Conservation (phyloP, 2,888 invertebrate species). For the Busseola fusca region DNA sequence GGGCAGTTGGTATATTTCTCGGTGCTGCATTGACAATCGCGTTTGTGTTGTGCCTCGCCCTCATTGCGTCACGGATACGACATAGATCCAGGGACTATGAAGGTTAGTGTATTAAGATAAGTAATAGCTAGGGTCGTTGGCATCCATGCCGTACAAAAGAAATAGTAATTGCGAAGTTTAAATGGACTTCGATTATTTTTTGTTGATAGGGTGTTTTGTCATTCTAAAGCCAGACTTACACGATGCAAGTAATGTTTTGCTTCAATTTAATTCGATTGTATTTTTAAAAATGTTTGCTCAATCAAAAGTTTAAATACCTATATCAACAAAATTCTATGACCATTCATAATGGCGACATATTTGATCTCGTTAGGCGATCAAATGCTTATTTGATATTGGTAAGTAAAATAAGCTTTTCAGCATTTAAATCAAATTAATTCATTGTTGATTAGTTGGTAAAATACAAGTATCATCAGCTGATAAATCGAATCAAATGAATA, state of each 20-base stretch:
- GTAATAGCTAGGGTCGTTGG: background rate
- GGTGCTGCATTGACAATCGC: constrained; percentile 92
- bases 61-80: constrained; percentile 90
- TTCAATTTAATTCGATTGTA: background rate
- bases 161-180: background rate
- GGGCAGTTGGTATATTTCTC: constrained; percentile 91
- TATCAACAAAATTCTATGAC: background rate
- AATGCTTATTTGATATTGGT: background rate
- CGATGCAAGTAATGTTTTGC: background rate
- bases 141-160: no score
- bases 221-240: background rate
- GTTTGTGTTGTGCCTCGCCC: constrained; percentile 90
- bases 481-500: constrained; percentile 26
- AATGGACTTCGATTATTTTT: background rate
- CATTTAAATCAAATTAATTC: constrained; percentile 1
- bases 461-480: constrained; percentile 11
- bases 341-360: background rate
- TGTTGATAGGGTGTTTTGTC: background rate
- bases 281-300: no score
- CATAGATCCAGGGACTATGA: constrained; percentile 86
- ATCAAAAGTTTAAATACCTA: background rate
- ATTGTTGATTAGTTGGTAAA: background rate
- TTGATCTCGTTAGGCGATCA: background rate
- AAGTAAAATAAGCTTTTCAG: background rate
- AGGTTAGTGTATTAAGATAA: constrained; percentile 73